Evolutionary conservation across 2,797 vertebrate genomes (phyloP), one percentile per base, ranked within the genome.

Genomic region (Paedocypris micromegethes): DNA sequence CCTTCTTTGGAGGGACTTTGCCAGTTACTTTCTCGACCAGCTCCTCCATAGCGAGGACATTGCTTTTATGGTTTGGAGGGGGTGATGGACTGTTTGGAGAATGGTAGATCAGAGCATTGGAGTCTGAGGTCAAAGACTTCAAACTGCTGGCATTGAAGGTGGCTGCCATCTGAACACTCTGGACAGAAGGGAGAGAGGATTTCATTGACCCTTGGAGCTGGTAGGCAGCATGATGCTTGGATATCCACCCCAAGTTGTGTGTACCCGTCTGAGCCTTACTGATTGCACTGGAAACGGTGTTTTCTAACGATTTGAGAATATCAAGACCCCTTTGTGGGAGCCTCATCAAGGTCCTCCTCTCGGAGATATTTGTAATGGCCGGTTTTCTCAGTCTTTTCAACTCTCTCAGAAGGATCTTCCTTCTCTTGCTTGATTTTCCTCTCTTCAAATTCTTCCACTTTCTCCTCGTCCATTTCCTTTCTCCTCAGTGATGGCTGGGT

Each of bases 181-280:
- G 96, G 67, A 94, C 86, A 0, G 90, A 59, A 0, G 92, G 71
- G 47, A 91, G 85, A 39, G 88, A 83, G 1, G 93, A 87, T 82
- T 94, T 97, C 49, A 92, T 79, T 3, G 91, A 77, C 49, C 94
- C 93, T 0, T 97, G 96, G 73, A 99, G 91, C 83, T 99, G 96
- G 84, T 99, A 99, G 73, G 96, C 96, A 0, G 96, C 96, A 9
- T 99, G 96, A 99, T 99, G 83, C 96, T 99, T 70, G 94, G 94
- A 81, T 99, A 99, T 48, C 95, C 96, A 7, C 96, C 96, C 96
- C 96, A 99, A 1, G 94, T 97, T 52, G 96, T n/a, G 96, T 0
- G 96, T 91, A 6, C 96, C 96, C 0, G 97, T 98, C 88, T 99
- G 96, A 74, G 96, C 96, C 75, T 99, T 99, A 85, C 91, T 99